These are phyloP conservation scores for Heliothis peltigera DNA, from an alignment of 2,888 invertebrate genomes.

Conservation along the genomic window DNA sequence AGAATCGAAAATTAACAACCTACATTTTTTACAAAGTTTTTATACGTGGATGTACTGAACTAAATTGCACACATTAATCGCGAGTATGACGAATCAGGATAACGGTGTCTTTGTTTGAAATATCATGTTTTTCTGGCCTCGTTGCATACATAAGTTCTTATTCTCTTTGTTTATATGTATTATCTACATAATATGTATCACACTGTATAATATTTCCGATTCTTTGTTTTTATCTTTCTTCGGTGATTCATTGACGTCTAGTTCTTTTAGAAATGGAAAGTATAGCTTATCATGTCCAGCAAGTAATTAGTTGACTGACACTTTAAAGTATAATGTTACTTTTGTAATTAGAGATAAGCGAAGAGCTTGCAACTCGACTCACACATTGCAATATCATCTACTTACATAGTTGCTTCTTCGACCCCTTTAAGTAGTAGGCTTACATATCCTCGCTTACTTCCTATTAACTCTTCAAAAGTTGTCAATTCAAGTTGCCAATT, in stretches of 20 bases:
- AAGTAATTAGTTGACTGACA: slow-evolving; percentile 13
- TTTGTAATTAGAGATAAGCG: slow-evolving; percentile 5
- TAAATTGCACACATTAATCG: slow-evolving; percentile 43
- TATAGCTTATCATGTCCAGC: slow-evolving; percentile 11
- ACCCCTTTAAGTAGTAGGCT: neutral
- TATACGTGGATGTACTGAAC: slow-evolving; percentile 22
- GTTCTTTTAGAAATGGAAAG: neutral
- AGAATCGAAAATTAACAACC: neutral
- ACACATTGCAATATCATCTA: neutral
- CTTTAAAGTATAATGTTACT: slow-evolving; percentile 1
- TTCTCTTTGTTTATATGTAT: slow-evolving; percentile 46
- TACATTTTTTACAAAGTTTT: slow-evolving; percentile 13
- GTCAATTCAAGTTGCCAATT: too few relatives aligned
- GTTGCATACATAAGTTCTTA: slow-evolving; percentile 34
- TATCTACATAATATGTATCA: slow-evolving; percentile 22
- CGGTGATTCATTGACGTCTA: neutral
- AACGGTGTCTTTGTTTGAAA: slow-evolving; percentile 53
- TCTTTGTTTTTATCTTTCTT: slow-evolving; percentile 14
- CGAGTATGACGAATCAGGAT: slow-evolving; percentile 54
- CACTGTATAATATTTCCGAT: slow-evolving; percentile 13
- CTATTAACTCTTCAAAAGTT: too few relatives aligned
- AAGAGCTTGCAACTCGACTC: neutral
- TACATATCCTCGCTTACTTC: neutral
- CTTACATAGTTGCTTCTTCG: neutral
- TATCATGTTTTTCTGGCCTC: slow-evolving; percentile 52